These are phyloP conservation scores for Alviniconcha marisindica DNA, from an alignment of 1,140 invertebrate species.

Conservation along the genomic window DNA sequence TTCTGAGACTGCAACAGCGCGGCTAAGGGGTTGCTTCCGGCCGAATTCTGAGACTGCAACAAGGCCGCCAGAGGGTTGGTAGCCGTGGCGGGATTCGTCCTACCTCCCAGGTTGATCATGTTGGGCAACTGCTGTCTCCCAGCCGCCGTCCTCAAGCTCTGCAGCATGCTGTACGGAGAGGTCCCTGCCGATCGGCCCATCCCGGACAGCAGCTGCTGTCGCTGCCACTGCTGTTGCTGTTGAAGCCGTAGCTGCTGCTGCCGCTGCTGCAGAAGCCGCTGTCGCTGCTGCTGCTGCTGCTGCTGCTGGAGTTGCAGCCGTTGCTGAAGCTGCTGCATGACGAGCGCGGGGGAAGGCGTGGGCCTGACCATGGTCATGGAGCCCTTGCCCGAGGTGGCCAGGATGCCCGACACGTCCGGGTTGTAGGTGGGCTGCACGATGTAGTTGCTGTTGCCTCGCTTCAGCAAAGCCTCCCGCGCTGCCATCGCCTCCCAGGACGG, in stretches of 20 bases:
- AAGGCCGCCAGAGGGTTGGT: no score
- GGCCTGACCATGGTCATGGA: not conserved
- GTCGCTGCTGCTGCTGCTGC: not conserved
- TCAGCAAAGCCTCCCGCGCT: not conserved
- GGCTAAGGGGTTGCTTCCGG: not conserved
- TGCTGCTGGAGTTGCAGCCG: not conserved
- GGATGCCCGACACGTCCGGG: not conserved
- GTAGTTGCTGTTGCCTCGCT: no score
- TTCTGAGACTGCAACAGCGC: not conserved
- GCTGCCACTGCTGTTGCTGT: not conserved
- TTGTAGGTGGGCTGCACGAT: not conserved
- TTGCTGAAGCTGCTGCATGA: conserved; percentile 4
- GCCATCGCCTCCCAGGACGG: not conserved
- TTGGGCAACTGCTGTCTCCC: no score
- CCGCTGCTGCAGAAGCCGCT: not conserved
- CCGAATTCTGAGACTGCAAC: no score
- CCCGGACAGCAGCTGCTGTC: not conserved
- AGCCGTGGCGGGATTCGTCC: no score
- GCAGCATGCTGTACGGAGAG: no score
- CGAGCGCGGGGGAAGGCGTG: not conserved
- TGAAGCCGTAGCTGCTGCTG: not conserved
- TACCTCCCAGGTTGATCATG: no score
- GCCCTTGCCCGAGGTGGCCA: not conserved
- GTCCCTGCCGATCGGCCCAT: no score
- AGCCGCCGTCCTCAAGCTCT: no score